A percentile compares a stretch with the other conserved stretches of the same genome.
These are phyloP conservation scores for Cydia fagiglandana DNA, from an alignment of 1,140 invertebrate genomes.

Conservation along the genomic window DNA sequence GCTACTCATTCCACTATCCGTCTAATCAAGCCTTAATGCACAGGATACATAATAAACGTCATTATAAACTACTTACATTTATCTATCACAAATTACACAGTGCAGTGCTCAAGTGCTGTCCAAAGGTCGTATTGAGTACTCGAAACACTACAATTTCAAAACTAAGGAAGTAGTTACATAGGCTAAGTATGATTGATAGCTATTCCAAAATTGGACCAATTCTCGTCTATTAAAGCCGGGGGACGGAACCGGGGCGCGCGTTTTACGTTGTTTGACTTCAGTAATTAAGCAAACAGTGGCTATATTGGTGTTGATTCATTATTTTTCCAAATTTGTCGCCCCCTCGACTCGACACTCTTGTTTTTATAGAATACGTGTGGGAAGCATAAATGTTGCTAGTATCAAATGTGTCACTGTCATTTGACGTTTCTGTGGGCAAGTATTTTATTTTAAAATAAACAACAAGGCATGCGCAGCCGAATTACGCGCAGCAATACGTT, in stretches of 20 bases:
- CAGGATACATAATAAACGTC: slow-evolving; percentile 11
- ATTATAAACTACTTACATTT: slow-evolving; percentile 21
- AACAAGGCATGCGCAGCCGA: neutral
- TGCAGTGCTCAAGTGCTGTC: neutral
- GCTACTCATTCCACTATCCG: slow-evolving; percentile 7
- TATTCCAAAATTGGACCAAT: slow-evolving; percentile 67
- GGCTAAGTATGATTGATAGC: slow-evolving; percentile 70
- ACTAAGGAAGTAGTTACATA: slow-evolving; percentile 48
- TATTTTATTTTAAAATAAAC: too few relatives aligned
- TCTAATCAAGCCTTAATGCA: slow-evolving; percentile 15
- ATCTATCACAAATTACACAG: slow-evolving; percentile 9
- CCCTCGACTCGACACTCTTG: neutral
- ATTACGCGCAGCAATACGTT: neutral
- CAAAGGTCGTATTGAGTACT: slow-evolving; percentile 8
- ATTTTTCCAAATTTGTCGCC: neutral
- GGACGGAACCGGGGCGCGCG: slow-evolving; percentile 33
- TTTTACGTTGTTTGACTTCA: slow-evolving; percentile 22
- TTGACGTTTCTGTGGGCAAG: too few relatives aligned
- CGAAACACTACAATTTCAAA: slow-evolving; percentile 39
- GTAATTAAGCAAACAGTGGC: slow-evolving; percentile 18
- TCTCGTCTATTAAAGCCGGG: slow-evolving; percentile 55
- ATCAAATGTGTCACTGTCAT: too few relatives aligned
- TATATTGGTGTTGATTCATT: neutral
- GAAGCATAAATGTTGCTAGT: too few relatives aligned
- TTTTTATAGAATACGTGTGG: neutral